Conservation (phyloP, 2,888 invertebrate genomes). For the Drosophila limbata region DNA sequence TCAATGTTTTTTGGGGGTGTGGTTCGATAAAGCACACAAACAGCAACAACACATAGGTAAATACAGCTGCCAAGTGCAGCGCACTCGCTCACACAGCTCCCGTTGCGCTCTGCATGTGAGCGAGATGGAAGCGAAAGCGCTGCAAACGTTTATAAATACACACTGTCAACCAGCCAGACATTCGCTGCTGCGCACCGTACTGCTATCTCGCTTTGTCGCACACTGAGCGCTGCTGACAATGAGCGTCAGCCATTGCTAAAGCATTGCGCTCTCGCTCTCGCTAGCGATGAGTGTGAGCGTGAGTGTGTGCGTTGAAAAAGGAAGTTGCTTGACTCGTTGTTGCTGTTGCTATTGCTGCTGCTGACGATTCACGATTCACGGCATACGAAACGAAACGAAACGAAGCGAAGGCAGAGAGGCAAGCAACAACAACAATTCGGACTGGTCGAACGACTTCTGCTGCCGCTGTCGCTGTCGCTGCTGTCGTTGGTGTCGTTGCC, state of each 20-base stretch:
- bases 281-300: slow-evolving; percentile 16
- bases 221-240: too few species aligned
- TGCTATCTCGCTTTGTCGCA: slow-evolving; percentile 31
- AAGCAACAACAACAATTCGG: slow-evolving; percentile 50
- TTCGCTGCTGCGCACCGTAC: slow-evolving; percentile 6
- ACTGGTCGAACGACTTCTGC: slow-evolving; percentile 76
- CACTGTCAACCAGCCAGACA: slow-evolving; percentile 49
- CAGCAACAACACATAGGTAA: slow-evolving; percentile 76
- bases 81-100: slow-evolving; percentile 46
- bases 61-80: slow-evolving; percentile 65
- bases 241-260: slow-evolving; percentile 72
- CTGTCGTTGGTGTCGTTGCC: slow-evolving; percentile 27
- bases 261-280: slow-evolving; percentile 48
- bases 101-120: slow-evolving; percentile 9
- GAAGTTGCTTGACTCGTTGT: slow-evolving; percentile 40
- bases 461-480: slow-evolving; percentile 38
- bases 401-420: slow-evolving; percentile 24
- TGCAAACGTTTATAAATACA: slow-evolving; percentile 29
- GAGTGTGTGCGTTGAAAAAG: slow-evolving; percentile 36
- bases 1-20: slow-evolving; percentile 72
- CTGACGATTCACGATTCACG: slow-evolving; percentile 22
- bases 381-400: slow-evolving; percentile 29
- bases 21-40: slow-evolving; percentile 52
- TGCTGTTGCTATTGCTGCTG: slow-evolving; percentile 27
- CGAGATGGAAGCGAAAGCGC: slow-evolving; percentile 9